Evolutionary conservation across 2,113 vertebrate species (phyloP).

Genomic region (Anguilla rostrata): DNA sequence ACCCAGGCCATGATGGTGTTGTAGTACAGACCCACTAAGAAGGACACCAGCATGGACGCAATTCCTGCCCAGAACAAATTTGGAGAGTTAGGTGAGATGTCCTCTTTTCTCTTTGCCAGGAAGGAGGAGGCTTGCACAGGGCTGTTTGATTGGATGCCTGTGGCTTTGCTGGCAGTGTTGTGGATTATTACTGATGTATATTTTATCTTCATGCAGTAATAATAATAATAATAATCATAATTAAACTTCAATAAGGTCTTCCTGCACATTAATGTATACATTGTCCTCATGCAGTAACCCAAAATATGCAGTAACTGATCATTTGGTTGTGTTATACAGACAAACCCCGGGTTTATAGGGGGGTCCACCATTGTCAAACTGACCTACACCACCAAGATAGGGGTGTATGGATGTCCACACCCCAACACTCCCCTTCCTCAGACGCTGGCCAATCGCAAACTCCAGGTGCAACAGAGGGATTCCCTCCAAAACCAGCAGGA

Average conservation of each 20-base stretch:
- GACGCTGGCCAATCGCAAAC: slow-evolving; percentile 92
- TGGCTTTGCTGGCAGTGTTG: too few species aligned
- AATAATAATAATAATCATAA: too few species aligned
- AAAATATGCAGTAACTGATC: too few species aligned
- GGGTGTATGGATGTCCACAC: slow-evolving; percentile 89
- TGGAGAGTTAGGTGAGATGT: not conserved
- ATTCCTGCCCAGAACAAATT: slow-evolving; percentile 66
- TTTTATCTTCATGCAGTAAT: too few species aligned
- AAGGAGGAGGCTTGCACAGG: not conserved
- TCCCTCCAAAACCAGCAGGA: slow-evolving; percentile 91
- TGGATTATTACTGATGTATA: too few species aligned
- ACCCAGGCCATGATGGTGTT: slow-evolving; percentile 89
- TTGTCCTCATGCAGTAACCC: too few species aligned
- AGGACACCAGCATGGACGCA: slow-evolving; percentile 84
- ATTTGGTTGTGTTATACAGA: too few species aligned
- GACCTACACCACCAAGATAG: slow-evolving; percentile 68
- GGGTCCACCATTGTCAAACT: too few species aligned
- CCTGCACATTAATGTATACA: too few species aligned
- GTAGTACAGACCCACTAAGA: slow-evolving; percentile 84
- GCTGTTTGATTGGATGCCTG: not conserved
- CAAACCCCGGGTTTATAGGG: too few species aligned
- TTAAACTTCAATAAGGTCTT: too few species aligned
- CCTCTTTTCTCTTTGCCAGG: not conserved
- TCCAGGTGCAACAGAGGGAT: slow-evolving; percentile 89
- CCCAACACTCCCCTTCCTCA: slow-evolving; percentile 84